phyloP scores from a whole-genome alignment of 2,888 invertebrate species.

The Cacoxenus indagator region DNA sequence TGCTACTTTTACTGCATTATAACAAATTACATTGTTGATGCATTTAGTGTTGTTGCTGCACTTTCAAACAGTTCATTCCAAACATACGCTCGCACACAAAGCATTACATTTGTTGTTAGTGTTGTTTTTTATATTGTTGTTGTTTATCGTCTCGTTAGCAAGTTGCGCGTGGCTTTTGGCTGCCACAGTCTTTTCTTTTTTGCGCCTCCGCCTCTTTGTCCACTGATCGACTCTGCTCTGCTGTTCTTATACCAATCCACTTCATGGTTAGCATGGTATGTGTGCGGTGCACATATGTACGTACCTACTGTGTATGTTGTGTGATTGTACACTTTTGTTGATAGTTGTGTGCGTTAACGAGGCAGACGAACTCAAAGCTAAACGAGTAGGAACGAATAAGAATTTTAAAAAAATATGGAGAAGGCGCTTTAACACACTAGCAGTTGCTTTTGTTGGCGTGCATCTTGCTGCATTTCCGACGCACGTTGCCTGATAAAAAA shows the following conservation, averaged over 20 bases:
- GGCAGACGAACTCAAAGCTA: slow-evolving; percentile 6
- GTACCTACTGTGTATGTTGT: background rate
- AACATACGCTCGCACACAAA: background rate
- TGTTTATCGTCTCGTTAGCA: slow-evolving; percentile 14
- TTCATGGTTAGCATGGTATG: background rate
- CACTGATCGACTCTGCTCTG: background rate
- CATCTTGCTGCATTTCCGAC: background rate
- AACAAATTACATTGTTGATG: slow-evolving; percentile 10
- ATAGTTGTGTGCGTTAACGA: slow-evolving; percentile 10
- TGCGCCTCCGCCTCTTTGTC: background rate
- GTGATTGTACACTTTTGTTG: background rate
- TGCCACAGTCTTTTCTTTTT: background rate
- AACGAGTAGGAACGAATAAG: background rate
- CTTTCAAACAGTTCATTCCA: background rate
- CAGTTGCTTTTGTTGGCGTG: background rate
- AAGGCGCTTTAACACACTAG: background rate
- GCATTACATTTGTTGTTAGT: background rate
- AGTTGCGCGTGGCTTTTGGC: background rate
- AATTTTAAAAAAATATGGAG: background rate
- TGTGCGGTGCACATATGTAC: background rate
- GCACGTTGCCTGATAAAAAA: background rate
- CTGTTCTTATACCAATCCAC: too few relatives aligned
- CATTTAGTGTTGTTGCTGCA: slow-evolving; percentile 3
- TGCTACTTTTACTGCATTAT: background rate
- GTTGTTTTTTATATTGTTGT: background rate